Conservation (phyloP, 2,888 invertebrate genomes). For the Chouioia cunea region DNA sequence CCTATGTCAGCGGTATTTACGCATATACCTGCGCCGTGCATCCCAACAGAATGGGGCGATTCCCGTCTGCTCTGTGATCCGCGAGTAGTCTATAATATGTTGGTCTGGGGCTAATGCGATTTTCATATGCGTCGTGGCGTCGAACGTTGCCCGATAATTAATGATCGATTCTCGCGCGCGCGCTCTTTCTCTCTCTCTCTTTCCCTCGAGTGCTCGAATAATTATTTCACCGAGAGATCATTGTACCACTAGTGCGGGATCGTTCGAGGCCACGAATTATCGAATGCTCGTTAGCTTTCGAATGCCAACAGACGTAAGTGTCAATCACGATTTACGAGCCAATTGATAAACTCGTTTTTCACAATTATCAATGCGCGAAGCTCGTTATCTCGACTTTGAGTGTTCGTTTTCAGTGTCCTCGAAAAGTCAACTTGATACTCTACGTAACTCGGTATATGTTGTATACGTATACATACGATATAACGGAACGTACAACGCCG, state of each 20-base stretch:
- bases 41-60: slow-evolving; percentile 9
- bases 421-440: no score
- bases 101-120: slow-evolving; percentile 62
- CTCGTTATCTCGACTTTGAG: no score
- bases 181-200: no score
- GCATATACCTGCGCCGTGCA: slow-evolving; percentile 25
- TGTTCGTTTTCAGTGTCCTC: no score
- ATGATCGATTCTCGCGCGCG: slow-evolving; percentile 54
- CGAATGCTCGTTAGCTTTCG: slow-evolving; percentile 6
- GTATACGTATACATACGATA: no score
- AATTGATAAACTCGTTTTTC: no score
- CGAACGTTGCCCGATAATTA: slow-evolving; percentile 57
- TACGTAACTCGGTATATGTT: no score
- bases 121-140: slow-evolving; percentile 58
- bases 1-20: slow-evolving; percentile 9
- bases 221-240: slow-evolving; percentile 27
- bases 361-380: no score
- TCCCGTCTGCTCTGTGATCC: slow-evolving; percentile 25
- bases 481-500: no score
- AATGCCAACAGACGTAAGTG: slow-evolving; percentile 4
- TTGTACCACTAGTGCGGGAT: not conserved
- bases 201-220: slow-evolving; percentile 3
- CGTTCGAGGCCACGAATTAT: slow-evolving; percentile 12
- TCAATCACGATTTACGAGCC: slow-evolving; percentile 12
- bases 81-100: slow-evolving; percentile 55